Percentiles rank a stretch among this genome's conserved stretches.
phyloP scores from a whole-genome alignment of 2,797 vertebrate genomes.

The Philypnodon macrostomus region DNA sequence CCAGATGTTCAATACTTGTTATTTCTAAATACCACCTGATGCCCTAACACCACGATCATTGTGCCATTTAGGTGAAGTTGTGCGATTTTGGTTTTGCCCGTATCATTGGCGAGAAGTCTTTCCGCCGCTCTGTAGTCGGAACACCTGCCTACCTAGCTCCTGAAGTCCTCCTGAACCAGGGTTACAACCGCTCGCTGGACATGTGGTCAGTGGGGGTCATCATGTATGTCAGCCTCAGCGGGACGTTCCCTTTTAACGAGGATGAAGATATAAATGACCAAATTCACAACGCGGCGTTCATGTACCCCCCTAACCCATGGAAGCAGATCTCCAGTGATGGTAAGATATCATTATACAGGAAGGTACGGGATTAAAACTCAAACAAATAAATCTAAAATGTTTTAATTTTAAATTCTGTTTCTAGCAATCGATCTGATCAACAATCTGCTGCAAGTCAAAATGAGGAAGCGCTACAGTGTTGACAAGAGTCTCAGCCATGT shows the following conservation, averaged over 20 bases:
- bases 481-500: constrained; percentile 90
- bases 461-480: constrained; percentile 92
- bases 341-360: constrained; percentile 40
- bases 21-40: not conserved
- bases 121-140: constrained; percentile 90
- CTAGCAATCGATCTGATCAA: constrained; percentile 90
- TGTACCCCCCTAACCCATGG: constrained; percentile 92
- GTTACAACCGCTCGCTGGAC: constrained; percentile 91
- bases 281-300: constrained; percentile 93
- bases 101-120: constrained; percentile 92
- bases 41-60: not conserved
- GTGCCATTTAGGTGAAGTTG: constrained; percentile 81
- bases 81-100: constrained; percentile 93
- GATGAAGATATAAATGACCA: constrained; percentile 94
- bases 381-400: not conserved
- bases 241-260: constrained; percentile 92
- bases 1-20: not conserved
- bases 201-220: constrained; percentile 96
- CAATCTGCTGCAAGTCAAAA: constrained; percentile 92
- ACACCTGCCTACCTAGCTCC: constrained; percentile 90
- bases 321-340: constrained; percentile 87
- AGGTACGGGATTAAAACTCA: not conserved
- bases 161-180: constrained; percentile 89
- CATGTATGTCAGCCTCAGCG: constrained; percentile 92
- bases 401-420: constrained; percentile 22